Base-by-base conservation (phyloP, 2,888 invertebrate genomes). In the Trypoxylon attenuatum region DNA sequence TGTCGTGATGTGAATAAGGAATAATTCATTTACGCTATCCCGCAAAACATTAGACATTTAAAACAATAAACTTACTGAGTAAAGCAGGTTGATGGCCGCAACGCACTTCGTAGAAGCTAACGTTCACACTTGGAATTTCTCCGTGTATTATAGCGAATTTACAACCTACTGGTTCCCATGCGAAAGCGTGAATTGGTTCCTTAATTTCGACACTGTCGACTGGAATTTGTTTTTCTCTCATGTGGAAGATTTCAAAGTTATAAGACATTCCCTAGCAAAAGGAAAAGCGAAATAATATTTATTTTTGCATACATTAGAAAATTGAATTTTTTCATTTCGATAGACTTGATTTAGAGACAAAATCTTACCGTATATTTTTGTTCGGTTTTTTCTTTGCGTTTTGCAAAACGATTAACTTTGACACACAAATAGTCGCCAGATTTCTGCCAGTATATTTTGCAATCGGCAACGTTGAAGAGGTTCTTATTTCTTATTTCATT, bases 371-470 rank as follows among this genome's bases (percentile, higher is more conserved):
- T 94, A 88, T 98, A 99, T 87, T 98, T 98, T 54, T 93, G 91
- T 82, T 97, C 97, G 69, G 93, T 93, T 77, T 98, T 96, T 84
- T 98, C 98, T 83, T 97, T 97, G 81, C 96, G 95, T 89, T 97
- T 98, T 2, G 94, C 93, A 87, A 92, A 94, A 58, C 94, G 90
- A 85, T 96, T 96, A 0, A 96, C 94, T 89, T 99, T 98, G 0
- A 99, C 98, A 80, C 99, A 98, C 21, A 99, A 90, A 86, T 97
- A 98, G 86, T 99, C 98, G 0, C 99, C 99, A 19, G 94, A 95
- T 87, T 97, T 97, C 87, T 99, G 99, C 99, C 99, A 99, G 87
- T 97, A 97, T 86, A 99, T 96, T 82, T 97, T 97, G 86, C 98
- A 98, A 85, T 98, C 98, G 0, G 98, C 98, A 0, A 99, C 99